These are phyloP conservation scores for Pecten maximus DNA, from an alignment of 2,888 invertebrate genomes.

Conservation along the genomic window DNA sequence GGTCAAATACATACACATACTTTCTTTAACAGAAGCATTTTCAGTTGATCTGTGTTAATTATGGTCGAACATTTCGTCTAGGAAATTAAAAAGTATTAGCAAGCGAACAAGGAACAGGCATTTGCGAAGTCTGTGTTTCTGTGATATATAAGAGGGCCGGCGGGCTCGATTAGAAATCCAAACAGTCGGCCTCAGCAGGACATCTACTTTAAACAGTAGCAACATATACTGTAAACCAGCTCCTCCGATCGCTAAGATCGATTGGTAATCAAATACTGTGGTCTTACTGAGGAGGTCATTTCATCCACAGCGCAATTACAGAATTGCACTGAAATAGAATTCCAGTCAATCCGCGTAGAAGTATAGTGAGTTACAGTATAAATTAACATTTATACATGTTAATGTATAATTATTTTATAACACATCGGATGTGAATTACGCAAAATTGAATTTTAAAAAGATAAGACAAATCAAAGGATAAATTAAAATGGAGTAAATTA, in stretches of 20 bases:
- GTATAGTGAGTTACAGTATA: too few species aligned
- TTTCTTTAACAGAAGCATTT: too few species aligned
- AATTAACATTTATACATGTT: background rate
- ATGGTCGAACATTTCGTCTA: background rate
- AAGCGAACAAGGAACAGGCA: background rate
- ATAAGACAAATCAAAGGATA: too few species aligned
- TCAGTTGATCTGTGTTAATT: too few species aligned
- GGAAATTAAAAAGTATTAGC: background rate
- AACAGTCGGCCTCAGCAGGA: conserved; percentile 1
- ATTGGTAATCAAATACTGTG: background rate
- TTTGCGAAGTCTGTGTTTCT: background rate
- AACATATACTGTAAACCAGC: background rate
- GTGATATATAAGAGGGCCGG: background rate
- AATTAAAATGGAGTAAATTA: too few species aligned
- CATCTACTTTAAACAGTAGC: background rate
- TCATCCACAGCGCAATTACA: background rate
- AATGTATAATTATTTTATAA: too few species aligned
- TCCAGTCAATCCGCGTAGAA: background rate
- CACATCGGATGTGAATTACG: too few species aligned
- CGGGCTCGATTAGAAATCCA: background rate
- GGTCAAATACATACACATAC: too few species aligned
- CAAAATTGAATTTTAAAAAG: too few species aligned
- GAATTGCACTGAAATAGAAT: background rate
- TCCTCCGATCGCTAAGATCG: background rate
- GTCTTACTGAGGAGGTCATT: background rate